phyloP scores from a whole-genome alignment of 2,797 vertebrate genomes.

The Sebastes taczanowskii region DNA sequence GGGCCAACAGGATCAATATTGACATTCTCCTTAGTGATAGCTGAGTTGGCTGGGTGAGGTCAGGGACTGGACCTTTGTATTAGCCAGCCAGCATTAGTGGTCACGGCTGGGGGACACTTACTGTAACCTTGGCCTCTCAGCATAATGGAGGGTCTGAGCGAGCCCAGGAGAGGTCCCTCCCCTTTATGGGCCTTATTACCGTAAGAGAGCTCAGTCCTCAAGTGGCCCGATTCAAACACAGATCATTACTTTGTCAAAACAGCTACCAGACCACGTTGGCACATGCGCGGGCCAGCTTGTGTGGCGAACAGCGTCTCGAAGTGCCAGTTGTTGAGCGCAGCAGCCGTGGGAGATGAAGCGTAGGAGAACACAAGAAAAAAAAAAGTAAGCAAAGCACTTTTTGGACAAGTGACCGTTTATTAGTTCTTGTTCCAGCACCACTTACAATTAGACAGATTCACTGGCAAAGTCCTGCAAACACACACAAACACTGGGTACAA shows the following conservation, averaged over 20 bases:
- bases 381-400: conserved; percentile 53
- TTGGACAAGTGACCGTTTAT: conserved; percentile 74
- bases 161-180: conserved; percentile 61
- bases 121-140: conserved; percentile 72
- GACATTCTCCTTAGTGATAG: conserved; percentile 82
- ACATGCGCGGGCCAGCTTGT: conserved; percentile 44
- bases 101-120: conserved; percentile 75
- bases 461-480: conserved; percentile 48
- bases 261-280: conserved; percentile 75
- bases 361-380: conserved; percentile 42
- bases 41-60: conserved; percentile 75
- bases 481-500: conserved; percentile 45
- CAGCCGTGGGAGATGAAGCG: conserved; percentile 59
- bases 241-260: conserved; percentile 79
- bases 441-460: conserved; percentile 61
- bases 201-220: conserved; percentile 71
- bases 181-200: conserved; percentile 72
- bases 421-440: conserved; percentile 67
- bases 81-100: conserved; percentile 69
- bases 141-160: conserved; percentile 68
- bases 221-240: conserved; percentile 72
- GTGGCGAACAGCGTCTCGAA: conserved; percentile 37
- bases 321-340: conserved; percentile 57
- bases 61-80: conserved; percentile 66
- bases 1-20: conserved; percentile 83